These are phyloP conservation scores for Netelia inedita DNA, from an alignment of 2,888 invertebrate genomes.

Conservation along the genomic window DNA sequence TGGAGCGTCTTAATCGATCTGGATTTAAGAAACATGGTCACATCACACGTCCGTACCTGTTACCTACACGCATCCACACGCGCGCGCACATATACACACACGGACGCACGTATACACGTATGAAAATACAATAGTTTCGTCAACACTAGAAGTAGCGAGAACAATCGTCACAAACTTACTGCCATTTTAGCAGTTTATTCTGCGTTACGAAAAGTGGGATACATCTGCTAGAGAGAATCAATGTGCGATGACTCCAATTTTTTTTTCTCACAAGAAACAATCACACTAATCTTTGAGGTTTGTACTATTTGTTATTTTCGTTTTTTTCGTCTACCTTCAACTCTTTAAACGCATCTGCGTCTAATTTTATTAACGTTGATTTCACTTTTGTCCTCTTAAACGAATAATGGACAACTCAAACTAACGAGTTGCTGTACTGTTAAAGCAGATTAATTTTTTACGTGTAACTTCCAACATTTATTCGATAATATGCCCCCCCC, in stretches of 20 bases:
- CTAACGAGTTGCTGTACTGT: background rate
- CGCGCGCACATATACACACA: background rate
- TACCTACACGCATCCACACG: background rate
- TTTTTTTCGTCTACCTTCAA: background rate
- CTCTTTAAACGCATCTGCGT: background rate
- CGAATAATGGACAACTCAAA: background rate
- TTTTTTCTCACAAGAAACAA: constrained; percentile 45
- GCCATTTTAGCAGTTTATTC: constrained; percentile 73
- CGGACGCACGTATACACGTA: constrained; percentile 5
- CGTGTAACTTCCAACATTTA: constrained; percentile 5
- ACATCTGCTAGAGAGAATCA: constrained; percentile 58
- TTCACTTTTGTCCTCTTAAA: background rate
- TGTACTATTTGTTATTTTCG: constrained; percentile 57
- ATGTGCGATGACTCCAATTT: constrained; percentile 57
- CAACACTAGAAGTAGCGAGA: constrained; percentile 38
- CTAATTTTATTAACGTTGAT: background rate
- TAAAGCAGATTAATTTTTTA: constrained; percentile 10
- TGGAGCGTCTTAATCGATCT: constrained; percentile 10
- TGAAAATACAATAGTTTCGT: constrained; percentile 30
- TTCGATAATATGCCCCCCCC: background rate
- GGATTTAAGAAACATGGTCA: background rate
- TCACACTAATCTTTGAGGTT: constrained; percentile 40
- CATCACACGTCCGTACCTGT: background rate
- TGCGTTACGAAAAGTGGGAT: constrained; percentile 65
- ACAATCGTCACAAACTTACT: constrained; percentile 71